Evolutionary conservation across 2,797 vertebrate species (phyloP).

Genomic region (Onychomys arenicola): DNA sequence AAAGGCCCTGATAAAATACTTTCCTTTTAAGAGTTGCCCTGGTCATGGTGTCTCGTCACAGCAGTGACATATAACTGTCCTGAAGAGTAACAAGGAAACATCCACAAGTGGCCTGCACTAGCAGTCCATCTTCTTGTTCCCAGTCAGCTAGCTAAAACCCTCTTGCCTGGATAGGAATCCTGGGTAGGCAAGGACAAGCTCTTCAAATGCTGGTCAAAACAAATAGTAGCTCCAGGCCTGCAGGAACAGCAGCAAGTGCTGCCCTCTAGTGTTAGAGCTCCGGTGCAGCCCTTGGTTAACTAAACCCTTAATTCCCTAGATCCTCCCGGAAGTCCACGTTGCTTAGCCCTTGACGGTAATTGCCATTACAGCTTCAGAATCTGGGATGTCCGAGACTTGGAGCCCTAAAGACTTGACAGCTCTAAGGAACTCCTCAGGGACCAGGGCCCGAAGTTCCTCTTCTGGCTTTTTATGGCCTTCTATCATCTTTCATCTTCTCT

Average conservation of each 20-base stretch:
- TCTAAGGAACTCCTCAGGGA: background rate
- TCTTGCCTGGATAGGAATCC: background rate
- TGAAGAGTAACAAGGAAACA: background rate
- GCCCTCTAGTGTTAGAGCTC: background rate
- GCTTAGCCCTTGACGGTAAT: background rate
- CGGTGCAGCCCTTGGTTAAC: background rate
- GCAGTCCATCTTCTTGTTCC: background rate
- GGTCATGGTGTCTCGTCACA: background rate
- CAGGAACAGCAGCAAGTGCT: background rate
- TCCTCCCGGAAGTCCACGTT: background rate
- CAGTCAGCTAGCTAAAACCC: background rate
- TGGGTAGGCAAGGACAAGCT: background rate
- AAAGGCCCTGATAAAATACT: background rate
- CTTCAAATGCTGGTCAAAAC: background rate
- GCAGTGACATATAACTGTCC: background rate
- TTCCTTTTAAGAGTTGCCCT: background rate
- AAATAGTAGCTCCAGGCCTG: background rate
- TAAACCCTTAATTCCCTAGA: background rate
- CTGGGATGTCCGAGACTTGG: background rate
- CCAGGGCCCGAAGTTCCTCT: background rate
- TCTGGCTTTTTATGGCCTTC: background rate
- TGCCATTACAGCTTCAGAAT: background rate
- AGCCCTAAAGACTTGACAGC: background rate
- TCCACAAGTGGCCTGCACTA: background rate
- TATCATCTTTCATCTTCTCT: background rate